These are phyloP conservation scores for Diadegma fenestrale DNA, from an alignment of 2,888 invertebrate genomes.

Conservation along the genomic window DNA sequence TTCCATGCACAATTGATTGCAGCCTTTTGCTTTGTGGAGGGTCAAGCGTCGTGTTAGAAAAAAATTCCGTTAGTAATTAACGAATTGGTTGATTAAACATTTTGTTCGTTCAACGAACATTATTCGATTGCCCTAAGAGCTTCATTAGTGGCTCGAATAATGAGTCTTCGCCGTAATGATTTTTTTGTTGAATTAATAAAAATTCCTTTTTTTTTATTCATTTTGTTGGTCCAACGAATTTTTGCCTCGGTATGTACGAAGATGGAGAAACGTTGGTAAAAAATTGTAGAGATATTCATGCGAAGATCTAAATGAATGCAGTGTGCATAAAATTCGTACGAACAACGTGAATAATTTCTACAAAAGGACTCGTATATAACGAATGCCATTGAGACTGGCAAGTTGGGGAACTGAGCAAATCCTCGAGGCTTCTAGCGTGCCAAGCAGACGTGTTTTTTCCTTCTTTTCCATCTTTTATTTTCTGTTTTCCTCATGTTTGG, in stretches of 20 bases:
- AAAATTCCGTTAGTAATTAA: too few species aligned
- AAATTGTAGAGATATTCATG: background rate
- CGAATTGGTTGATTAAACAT: too few species aligned
- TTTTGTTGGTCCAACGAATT: too few species aligned
- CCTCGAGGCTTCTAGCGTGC: slow-evolving; percentile 36
- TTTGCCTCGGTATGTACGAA: too few species aligned
- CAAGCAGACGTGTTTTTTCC: slow-evolving; percentile 7
- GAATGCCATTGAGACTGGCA: slow-evolving; percentile 49
- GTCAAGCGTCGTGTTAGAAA: too few species aligned
- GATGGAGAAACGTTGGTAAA: too few species aligned
- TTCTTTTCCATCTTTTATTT: slow-evolving; percentile 25
- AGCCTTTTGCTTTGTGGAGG: background rate
- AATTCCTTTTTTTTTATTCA: too few species aligned
- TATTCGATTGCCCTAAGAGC: too few species aligned
- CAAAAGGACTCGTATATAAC: slow-evolving; percentile 25
- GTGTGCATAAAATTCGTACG: background rate
- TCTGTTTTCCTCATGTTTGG: slow-evolving; percentile 18
- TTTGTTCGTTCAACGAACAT: too few species aligned
- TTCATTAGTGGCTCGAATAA: too few species aligned
- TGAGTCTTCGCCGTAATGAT: too few species aligned
- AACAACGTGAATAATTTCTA: slow-evolving; percentile 45
- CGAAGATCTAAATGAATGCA: background rate
- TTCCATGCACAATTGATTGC: background rate
- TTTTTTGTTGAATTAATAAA: too few species aligned
- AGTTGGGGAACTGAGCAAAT: slow-evolving; percentile 29